phyloP scores from a whole-genome alignment of 2,888 invertebrate genomes.

The Polydrusus cervinus region DNA sequence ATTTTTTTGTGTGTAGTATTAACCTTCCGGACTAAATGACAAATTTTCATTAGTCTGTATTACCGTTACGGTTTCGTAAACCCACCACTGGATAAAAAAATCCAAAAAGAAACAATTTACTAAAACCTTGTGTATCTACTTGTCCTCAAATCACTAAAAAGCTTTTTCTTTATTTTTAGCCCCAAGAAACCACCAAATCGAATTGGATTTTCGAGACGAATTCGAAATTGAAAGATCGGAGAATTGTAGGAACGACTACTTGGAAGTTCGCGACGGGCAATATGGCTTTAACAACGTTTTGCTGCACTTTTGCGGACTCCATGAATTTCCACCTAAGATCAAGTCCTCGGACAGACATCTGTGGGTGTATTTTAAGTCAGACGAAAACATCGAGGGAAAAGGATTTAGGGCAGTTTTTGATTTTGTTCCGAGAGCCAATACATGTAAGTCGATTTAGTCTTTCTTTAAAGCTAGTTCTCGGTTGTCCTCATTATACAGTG shows the following conservation, averaged over 20 bases:
- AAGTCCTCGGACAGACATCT: constrained; percentile 83
- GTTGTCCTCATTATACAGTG: no score
- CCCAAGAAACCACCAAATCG: constrained; percentile 79
- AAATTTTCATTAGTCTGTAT: no score
- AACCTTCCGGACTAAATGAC: no score
- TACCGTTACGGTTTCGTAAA: no score
- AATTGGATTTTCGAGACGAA: constrained; percentile 86
- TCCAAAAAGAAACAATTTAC: background rate
- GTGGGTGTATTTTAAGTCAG: constrained; percentile 87
- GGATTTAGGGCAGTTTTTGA: constrained; percentile 87
- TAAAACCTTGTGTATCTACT: background rate
- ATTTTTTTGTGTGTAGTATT: no score
- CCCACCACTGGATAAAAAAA: background rate
- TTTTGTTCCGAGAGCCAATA: constrained; percentile 76
- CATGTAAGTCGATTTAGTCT: constrained; percentile 73
- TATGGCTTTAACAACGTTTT: constrained; percentile 82
- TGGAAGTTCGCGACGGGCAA: constrained; percentile 88
- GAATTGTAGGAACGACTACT: constrained; percentile 85
- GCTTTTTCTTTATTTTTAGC: constrained; percentile 67
- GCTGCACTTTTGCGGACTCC: constrained; percentile 79
- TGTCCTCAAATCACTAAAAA: constrained; percentile 7
- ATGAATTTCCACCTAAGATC: constrained; percentile 83
- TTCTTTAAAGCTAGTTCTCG: background rate
- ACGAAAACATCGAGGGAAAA: constrained; percentile 84
- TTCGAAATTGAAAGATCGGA: constrained; percentile 82